These are phyloP conservation scores for Eledone cirrhosa DNA, from an alignment of 2,888 invertebrate genomes.

Conservation along the genomic window DNA sequence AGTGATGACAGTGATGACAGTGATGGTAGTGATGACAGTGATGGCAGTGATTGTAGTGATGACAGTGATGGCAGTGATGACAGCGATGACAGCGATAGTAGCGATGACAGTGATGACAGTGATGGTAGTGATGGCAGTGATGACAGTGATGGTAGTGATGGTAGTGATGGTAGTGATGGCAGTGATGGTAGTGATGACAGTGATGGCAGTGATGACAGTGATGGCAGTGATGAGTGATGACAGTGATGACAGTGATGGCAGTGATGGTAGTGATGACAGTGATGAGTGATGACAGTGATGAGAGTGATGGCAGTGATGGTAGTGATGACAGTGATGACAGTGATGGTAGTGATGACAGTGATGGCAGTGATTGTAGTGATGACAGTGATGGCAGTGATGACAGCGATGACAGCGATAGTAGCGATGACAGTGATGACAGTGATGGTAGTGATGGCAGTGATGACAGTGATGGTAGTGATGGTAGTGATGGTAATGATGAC, in stretches of 20 bases:
- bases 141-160: conserved; percentile 10
- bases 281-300: no score
- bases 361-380: no score
- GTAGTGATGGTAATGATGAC: no score
- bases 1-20: conserved; percentile 16
- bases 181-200: conserved; percentile 7
- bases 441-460: not conserved
- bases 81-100: not conserved
- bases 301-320: not conserved
- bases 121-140: conserved; percentile 5
- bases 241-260: no score
- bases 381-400: not conserved
- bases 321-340: not conserved
- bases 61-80: not conserved
- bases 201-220: conserved; percentile 5
- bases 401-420: not conserved
- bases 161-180: not conserved
- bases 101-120: not conserved
- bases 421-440: not conserved
- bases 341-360: no score
- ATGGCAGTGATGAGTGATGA: no score
- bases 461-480: not conserved
- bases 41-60: no score
- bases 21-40: no score
- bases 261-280: no score